Evolutionary conservation across 2,888 invertebrate species (phyloP).

Genomic region (Spicauda simplicius): DNA sequence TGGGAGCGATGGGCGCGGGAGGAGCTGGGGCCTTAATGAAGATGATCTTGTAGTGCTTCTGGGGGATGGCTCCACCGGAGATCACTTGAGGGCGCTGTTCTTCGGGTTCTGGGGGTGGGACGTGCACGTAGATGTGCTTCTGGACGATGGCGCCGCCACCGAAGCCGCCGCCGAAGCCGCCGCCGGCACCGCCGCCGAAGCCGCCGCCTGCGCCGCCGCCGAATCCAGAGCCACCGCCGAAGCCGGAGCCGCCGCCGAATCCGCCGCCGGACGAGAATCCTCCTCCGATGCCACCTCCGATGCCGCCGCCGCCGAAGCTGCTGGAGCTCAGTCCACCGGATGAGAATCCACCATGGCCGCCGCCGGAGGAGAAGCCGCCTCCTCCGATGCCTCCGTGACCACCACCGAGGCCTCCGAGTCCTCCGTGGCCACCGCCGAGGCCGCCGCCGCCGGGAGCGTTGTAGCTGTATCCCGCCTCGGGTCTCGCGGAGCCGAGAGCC

Average conservation of each 20-base stretch:
- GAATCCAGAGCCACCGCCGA: slow-evolving; percentile 53
- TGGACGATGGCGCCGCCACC: slow-evolving; percentile 86
- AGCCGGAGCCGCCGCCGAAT: slow-evolving; percentile 6
- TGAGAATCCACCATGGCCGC: slow-evolving; percentile 58
- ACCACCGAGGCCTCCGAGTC: slow-evolving; percentile 59
- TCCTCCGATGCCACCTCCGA: slow-evolving; percentile 46
- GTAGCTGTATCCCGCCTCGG: slow-evolving; percentile 87
- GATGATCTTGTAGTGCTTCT: slow-evolving; percentile 94
- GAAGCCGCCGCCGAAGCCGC: slow-evolving; percentile 70
- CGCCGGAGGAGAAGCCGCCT: slow-evolving; percentile 44
- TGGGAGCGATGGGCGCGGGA: slow-evolving; percentile 90
- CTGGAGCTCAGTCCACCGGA: slow-evolving; percentile 53
- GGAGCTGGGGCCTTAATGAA: slow-evolving; percentile 93
- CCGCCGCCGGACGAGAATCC: slow-evolving; percentile 41
- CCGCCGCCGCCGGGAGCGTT: slow-evolving; percentile 77
- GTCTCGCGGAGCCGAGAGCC: slow-evolving; percentile 84
- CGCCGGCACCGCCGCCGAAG: slow-evolving; percentile 54
- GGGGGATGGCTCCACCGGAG: slow-evolving; percentile 86
- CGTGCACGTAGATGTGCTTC: slow-evolving; percentile 93
- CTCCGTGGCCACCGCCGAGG: slow-evolving; percentile 49
- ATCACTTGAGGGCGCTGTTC: slow-evolving; percentile 88
- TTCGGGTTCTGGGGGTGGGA: slow-evolving; percentile 92
- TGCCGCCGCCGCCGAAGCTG: slow-evolving; percentile 67
- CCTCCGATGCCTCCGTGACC: slow-evolving; percentile 54
- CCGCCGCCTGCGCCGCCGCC: slow-evolving; percentile 54